A percentile compares a stretch with the other conserved stretches of the same genome.
These are phyloP conservation scores for Charadrius vociferus DNA, from an alignment of 2,113 vertebrate genomes.

Conservation along the genomic window DNA sequence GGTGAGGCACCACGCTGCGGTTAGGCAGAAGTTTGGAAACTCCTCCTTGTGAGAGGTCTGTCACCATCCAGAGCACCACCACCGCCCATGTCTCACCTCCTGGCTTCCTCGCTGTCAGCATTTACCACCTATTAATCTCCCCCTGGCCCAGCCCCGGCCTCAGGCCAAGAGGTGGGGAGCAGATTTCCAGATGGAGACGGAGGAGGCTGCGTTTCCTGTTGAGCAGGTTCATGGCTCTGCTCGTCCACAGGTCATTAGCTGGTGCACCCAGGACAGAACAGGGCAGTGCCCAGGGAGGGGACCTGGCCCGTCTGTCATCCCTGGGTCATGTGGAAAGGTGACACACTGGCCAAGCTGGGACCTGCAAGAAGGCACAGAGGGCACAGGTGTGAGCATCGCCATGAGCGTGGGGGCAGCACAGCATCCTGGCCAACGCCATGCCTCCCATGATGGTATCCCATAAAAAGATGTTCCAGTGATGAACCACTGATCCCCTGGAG, in stretches of 20 bases:
- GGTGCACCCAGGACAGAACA: not conserved
- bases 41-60: not conserved
- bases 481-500: not conserved
- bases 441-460: not conserved
- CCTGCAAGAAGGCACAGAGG: not conserved
- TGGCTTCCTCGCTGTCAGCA: not conserved
- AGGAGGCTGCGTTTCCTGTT: not conserved
- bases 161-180: conserved; percentile 3
- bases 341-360: not conserved
- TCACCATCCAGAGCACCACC: not conserved
- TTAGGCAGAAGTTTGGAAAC: not conserved
- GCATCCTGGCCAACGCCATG: not conserved
- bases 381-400: not conserved
- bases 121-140: not conserved
- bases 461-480: not conserved
- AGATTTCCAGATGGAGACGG: not conserved
- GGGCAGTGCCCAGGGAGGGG: not conserved
- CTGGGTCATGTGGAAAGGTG: not conserved
- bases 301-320: not conserved
- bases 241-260: fast-evolving
- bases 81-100: not conserved
- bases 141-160: not conserved
- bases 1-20: fast-evolving
- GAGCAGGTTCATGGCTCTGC: not conserved
- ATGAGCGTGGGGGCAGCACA: not conserved